These are phyloP conservation scores for Potamarius usumacintae DNA, from an alignment of 2,113 vertebrate genomes.

Conservation along the genomic window DNA sequence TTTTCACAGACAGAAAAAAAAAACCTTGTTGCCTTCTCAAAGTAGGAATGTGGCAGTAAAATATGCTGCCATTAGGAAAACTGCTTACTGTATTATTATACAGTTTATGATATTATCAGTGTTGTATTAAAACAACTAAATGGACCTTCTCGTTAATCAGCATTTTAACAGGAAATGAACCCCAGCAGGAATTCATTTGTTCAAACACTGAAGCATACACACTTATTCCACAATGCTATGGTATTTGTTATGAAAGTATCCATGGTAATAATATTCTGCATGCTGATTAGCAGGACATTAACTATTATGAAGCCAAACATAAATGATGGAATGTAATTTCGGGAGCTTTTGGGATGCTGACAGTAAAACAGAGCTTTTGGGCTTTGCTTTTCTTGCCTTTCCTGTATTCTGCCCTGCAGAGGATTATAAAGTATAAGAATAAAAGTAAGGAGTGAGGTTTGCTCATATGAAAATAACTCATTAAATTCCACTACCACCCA, in stretches of 20 bases:
- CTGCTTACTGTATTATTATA: background rate
- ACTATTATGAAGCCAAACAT: conserved; percentile 8
- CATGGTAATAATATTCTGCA: background rate
- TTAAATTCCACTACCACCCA: background rate
- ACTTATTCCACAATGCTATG: background rate
- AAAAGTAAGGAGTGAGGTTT: background rate
- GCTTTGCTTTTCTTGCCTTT: conserved; percentile 21
- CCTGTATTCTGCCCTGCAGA: background rate
- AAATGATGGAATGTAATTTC: background rate
- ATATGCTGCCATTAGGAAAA: background rate
- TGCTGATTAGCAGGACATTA: background rate
- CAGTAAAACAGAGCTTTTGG: conserved; percentile 49
- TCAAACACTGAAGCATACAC: background rate
- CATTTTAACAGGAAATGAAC: background rate
- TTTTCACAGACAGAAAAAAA: background rate
- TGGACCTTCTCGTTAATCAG: background rate
- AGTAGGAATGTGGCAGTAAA: background rate
- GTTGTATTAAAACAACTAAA: background rate
- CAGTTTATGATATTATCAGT: background rate
- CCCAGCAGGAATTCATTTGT: background rate
- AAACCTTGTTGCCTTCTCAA: background rate
- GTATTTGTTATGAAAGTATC: background rate
- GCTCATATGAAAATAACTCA: background rate
- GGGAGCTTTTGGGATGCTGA: conserved; percentile 45
- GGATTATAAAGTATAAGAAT: background rate